Evolutionary conservation across 2,797 vertebrate species (phyloP), one percentile per base, ranked within the genome.

Genomic region (Microchirus variegatus): DNA sequence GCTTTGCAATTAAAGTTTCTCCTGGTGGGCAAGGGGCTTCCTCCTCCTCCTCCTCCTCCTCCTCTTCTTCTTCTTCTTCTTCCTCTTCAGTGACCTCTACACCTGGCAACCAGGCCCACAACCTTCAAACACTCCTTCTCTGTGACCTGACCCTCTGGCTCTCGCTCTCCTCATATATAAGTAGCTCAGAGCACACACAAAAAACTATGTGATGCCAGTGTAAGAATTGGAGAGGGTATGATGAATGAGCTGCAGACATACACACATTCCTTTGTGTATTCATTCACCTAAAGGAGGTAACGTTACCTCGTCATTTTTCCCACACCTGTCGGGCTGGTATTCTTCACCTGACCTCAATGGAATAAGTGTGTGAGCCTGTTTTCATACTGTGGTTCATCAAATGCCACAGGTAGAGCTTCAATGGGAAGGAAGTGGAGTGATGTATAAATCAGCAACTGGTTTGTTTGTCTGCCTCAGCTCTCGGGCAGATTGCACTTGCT

Each of bases 401-500:
- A 19, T 9, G 17, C 64, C 56, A 31, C 43, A 16, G 47, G 53
- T 46, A 41, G n/a, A 41, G n/a, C 35, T 51, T 31, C 2, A 50
- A 15, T 19, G 44, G 38, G 62, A 62, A 62, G 61, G 71, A 75
- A 70, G 57, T 35, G 50, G 53, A 46, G 64, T 26, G 26, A 35
- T 22, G 77, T 85, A 74, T 81, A 82, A 88, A 87, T 87, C 75
- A 67, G 68, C 60, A n/a, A 72, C 52, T 77, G 77, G 79, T 85
- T 86, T 86, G 82, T 90, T 83, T 69, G 73, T 82, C 73, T 71
- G 51, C 54, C 69, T 40, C 68, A 46, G 53, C 73, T 85, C 85
- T 70, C 82, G 22, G 83, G 78, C 83, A 70, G 79, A 90, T 82
- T 81, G 85, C 82, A 83, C 82, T 72, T 52, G 70, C 79, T 66